Base-by-base conservation (phyloP, 2,888 invertebrate species). In the Thereva nobilitata region DNA sequence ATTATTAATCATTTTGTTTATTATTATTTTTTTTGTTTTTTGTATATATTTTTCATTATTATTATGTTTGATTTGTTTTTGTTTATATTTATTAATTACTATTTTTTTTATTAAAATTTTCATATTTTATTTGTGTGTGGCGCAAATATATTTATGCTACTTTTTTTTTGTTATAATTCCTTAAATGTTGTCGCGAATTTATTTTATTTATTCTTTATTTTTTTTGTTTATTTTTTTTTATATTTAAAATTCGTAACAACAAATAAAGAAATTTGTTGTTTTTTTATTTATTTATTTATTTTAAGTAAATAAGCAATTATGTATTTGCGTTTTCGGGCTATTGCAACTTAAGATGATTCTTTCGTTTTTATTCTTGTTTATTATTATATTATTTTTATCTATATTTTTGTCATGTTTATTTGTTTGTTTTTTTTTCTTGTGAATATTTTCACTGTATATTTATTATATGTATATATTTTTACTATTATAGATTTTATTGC, bases 321-420 rank as follows among this genome's bases (percentile, higher is more conserved):
- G n/a, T n/a, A 53, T 44, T 63, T 52, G 63, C 63, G 63, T 63
- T 63, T 68, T 68, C 65, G 68, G 68, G 68, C 68, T 68, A 68
- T 68, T 68, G 68, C 59, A 68, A 68, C 66, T 56, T 55, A 68
- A 56, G n/a, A 45, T 12, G 37, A 23, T 23, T 23, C 23, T 23
- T 23, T n/a, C n/a, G 23, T 23, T 37, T n/a, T 9, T 6, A 47
- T 47, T 5, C 8, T 47, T 10, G 4, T 47, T 47, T 4, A 55
- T 55, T 37, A 34, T 57, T 57, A 10, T 12, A 8, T 47, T 47
- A 6, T 6, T 12, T 47, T 12, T 10, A 4, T 64, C 2, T 34
- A 34, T 52, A 10, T 52, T 63, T 23, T 34, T 52, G 5, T 38
- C 4, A 10, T 42, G n/a, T 52, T 52, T 23, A 10, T 50, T 38